These are phyloP conservation scores for Ammodytes dubius DNA, from an alignment of 2,113 vertebrate genomes.

Conservation along the genomic window DNA sequence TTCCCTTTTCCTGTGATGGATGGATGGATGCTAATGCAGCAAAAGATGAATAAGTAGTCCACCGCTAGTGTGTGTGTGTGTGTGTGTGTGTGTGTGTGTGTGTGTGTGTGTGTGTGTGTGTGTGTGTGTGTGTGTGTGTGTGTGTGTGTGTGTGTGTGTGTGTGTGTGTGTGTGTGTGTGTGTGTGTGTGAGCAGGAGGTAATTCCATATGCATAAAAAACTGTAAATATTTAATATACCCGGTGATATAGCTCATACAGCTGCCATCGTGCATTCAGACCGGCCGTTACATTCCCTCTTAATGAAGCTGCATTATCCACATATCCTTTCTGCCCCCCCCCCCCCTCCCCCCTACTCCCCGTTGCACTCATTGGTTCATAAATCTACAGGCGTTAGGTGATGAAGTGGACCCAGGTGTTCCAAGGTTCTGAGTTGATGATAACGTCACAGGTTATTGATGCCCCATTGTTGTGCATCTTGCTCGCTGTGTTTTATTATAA, in stretches of 20 bases:
- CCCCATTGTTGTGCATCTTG: conserved; percentile 65
- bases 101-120: background rate
- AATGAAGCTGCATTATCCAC: conserved; percentile 77
- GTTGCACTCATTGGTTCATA: conserved; percentile 58
- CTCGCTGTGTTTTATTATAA: conserved; percentile 74
- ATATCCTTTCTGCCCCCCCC: conserved; percentile 61
- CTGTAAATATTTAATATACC: conserved; percentile 72
- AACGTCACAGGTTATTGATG: conserved; percentile 81
- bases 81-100: background rate
- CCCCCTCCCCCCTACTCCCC: conserved; percentile 47
- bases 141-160: background rate
- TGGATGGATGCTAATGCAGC: conserved; percentile 25
- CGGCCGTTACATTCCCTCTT: conserved; percentile 52
- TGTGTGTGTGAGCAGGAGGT: conserved; percentile 3
- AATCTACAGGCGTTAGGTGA: conserved; percentile 76
- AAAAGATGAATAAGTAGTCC: conserved; percentile 40
- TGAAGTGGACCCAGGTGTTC: conserved; percentile 85
- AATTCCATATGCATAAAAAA: conserved; percentile 60
- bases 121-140: background rate
- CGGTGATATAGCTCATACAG: conserved; percentile 58
- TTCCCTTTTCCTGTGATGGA: background rate
- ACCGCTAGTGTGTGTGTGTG: background rate
- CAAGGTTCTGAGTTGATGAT: conserved; percentile 77
- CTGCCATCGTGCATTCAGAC: conserved; percentile 57
- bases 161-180: background rate